Percentiles rank a stretch among this genome's conserved stretches.
Conservation (phyloP, 2,888 invertebrate genomes). For the Lacanobia wlatinum region DNA sequence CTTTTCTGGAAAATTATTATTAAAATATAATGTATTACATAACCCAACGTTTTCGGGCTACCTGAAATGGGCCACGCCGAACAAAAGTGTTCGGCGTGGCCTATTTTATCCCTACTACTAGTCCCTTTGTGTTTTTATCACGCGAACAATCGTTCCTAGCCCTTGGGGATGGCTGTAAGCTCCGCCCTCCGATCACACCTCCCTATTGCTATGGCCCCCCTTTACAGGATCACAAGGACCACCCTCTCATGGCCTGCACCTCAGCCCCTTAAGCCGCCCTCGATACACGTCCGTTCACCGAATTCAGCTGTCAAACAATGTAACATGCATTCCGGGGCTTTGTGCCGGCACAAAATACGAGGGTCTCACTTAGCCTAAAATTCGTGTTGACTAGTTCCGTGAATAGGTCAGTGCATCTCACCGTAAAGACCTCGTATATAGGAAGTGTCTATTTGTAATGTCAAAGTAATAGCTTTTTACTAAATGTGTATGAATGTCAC, state of each 20-base stretch:
- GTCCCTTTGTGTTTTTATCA: not conserved
- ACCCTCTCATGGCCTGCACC: constrained; percentile 1
- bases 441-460: no score
- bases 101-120: constrained; percentile 12
- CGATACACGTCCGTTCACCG: not conserved
- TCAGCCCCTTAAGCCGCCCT: not conserved
- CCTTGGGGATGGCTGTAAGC: constrained; percentile 21
- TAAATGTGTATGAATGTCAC: no score
- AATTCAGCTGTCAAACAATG: not conserved
- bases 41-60: not conserved
- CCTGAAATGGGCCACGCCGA: not conserved
- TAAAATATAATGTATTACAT: not conserved
- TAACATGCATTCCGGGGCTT: not conserved
- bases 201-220: constrained; percentile 18
- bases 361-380: not conserved
- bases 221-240: not conserved
- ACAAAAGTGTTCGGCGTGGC: not conserved
- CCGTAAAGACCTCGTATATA: not conserved
- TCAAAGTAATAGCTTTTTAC: no score
- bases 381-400: not conserved
- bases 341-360: not conserved
- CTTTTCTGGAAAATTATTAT: not conserved
- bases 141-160: constrained; percentile 7
- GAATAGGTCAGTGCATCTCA: not conserved
- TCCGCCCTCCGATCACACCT: constrained; percentile 32